Evolutionary conservation across 2,888 invertebrate species (phyloP).

Genomic region (Hymenopus coronatus): DNA sequence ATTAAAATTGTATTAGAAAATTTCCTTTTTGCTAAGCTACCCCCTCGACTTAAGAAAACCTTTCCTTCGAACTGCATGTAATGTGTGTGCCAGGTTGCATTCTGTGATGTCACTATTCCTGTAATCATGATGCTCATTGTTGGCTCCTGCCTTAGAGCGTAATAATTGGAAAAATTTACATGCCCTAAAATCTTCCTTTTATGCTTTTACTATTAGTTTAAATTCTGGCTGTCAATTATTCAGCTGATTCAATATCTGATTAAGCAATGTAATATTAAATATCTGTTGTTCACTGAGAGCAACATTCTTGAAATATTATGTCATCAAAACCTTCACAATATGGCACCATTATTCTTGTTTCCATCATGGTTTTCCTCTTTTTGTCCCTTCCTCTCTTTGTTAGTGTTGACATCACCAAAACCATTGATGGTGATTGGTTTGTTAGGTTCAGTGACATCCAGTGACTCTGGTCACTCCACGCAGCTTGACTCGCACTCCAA

Average conservation of each 20-base stretch:
- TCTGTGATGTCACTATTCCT: no score
- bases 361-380: neutral
- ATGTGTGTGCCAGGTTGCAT: no score
- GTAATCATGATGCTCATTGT: no score
- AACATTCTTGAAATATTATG: neutral
- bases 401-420: neutral
- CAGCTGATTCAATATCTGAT: neutral
- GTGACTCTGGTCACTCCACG: slow-evolving; percentile 86
- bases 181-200: no score
- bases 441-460: slow-evolving; percentile 83
- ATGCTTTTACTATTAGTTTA: no score
- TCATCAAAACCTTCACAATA: neutral
- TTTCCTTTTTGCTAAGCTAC: no score
- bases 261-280: neutral
- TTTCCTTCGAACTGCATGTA: no score
- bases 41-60: no score
- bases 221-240: no score
- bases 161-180: no score
- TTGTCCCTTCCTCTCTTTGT: neutral
- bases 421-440: slow-evolving; percentile 4
- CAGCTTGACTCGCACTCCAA: slow-evolving; percentile 63
- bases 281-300: neutral
- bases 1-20: no score
- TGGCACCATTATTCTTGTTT: neutral
- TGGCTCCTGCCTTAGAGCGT: no score